Conservation (phyloP, 2,888 invertebrate species). For the Dasypogon diadema region DNA sequence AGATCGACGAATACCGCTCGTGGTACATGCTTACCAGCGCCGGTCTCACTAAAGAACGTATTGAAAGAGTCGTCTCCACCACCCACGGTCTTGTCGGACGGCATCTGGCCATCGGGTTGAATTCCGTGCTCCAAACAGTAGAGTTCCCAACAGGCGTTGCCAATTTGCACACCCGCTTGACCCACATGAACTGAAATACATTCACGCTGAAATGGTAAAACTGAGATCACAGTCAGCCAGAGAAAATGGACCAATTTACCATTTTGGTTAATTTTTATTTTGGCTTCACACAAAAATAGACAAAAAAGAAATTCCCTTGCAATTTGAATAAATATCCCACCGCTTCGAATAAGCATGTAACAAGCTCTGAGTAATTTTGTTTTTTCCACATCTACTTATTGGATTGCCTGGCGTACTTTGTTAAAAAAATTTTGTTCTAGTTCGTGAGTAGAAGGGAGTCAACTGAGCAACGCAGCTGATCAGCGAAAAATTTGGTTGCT, state of each 20-base stretch:
- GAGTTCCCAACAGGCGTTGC: constrained; percentile 91
- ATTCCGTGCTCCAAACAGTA: constrained; percentile 91
- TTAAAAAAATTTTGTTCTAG: no score
- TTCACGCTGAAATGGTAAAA: constrained; percentile 74
- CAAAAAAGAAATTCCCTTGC: background rate
- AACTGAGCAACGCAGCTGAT: no score
- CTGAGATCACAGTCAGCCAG: background rate
- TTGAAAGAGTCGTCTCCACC: constrained; percentile 95
- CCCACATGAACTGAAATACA: constrained; percentile 84
- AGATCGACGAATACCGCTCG: constrained; percentile 94
- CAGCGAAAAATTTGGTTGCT: no score
- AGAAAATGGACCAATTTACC: background rate
- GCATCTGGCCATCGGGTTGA: constrained; percentile 95
- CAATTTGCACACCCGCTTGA: constrained; percentile 89
- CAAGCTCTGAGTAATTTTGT: background rate
- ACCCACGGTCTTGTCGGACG: constrained; percentile 90
- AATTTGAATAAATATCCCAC: background rate
- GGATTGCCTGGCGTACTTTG: constrained; percentile 6
- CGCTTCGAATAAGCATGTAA: background rate
- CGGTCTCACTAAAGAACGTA: constrained; percentile 95
- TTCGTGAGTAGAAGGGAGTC: no score
- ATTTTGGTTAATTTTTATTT: background rate
- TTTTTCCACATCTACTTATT: background rate
- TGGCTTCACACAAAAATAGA: background rate
- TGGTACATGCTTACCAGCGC: constrained; percentile 95